Evolutionary conservation across 2,797 vertebrate genomes (phyloP).

Genomic region (Myripristis jacobus): DNA sequence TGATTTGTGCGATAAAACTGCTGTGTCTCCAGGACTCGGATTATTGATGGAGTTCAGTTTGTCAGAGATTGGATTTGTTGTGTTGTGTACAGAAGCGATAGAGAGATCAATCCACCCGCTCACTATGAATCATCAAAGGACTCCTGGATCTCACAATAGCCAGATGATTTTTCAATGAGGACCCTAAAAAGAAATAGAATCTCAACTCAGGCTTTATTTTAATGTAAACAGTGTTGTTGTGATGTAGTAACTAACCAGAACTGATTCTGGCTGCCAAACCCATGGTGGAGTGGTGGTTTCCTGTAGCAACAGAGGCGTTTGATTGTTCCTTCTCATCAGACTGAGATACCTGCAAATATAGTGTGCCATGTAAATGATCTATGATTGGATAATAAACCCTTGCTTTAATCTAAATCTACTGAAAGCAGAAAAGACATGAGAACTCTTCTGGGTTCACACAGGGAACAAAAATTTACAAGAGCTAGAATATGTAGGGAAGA

Average conservation of each 20-base stretch:
- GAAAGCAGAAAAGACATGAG: constrained; percentile 6
- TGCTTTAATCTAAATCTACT: constrained; percentile 9
- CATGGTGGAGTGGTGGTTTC: neutral
- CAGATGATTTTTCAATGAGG: too few relatives aligned
- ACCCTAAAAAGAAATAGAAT: too few relatives aligned
- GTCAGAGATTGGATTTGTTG: constrained; percentile 18
- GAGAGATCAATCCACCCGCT: constrained; percentile 6
- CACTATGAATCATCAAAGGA: constrained; percentile 7
- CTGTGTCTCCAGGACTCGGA: constrained; percentile 9
- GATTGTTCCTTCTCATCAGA: neutral
- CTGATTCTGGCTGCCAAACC: too few relatives aligned
- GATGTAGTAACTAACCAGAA: too few relatives aligned
- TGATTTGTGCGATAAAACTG: constrained; percentile 16
- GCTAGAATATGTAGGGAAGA: too few relatives aligned
- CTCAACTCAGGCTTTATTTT: too few relatives aligned
- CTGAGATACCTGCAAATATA: constrained; percentile 11
- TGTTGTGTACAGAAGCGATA: constrained; percentile 14
- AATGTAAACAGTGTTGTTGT: too few relatives aligned
- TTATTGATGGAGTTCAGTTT: constrained; percentile 12
- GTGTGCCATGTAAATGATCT: neutral
- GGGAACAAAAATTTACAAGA: too few relatives aligned
- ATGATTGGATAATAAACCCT: constrained; percentile 10
- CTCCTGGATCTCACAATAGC: too few relatives aligned
- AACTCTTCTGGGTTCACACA: neutral
- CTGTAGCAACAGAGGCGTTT: neutral